Evolutionary conservation across 2,888 invertebrate genomes (phyloP).

Genomic region (Drosophila atroscutellata): DNA sequence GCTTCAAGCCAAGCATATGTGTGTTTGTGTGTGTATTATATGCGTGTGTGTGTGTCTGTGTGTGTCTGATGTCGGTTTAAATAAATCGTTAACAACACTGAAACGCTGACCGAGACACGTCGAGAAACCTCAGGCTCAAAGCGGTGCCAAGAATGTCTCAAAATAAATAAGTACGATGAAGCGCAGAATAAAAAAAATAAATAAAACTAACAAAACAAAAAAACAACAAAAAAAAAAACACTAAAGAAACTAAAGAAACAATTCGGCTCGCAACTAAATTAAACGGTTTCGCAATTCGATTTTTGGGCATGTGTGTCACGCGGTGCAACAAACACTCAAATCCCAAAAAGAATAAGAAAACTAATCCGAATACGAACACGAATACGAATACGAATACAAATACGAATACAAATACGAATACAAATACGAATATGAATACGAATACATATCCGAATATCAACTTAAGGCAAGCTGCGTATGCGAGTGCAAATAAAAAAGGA

Average conservation of each 20-base stretch:
- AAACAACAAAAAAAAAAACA: constrained; percentile 13
- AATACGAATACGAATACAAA: constrained; percentile 1
- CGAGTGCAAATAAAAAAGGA: constrained; percentile 43
- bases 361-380: constrained; percentile 1
- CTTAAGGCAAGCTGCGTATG: constrained; percentile 31
- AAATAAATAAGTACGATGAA: constrained; percentile 47
- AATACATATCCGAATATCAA: constrained; percentile 22
- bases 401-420: background rate
- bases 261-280: constrained; percentile 60
- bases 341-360: constrained; percentile 10
- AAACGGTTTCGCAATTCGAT: constrained; percentile 69
- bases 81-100: constrained; percentile 66
- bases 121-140: constrained; percentile 34
- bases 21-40: background rate
- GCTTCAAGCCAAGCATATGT: constrained; percentile 19
- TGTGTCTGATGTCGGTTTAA: constrained; percentile 49
- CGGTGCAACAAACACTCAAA: constrained; percentile 34
- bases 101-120: constrained; percentile 50
- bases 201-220: constrained; percentile 20
- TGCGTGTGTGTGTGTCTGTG: constrained; percentile 3
- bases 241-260: constrained; percentile 22
- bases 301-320: constrained; percentile 75
- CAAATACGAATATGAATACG: background rate
- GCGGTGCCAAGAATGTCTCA: constrained; percentile 63
- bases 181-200: constrained; percentile 25